Percentiles rank a stretch among this genome's conserved stretches.
These are phyloP conservation scores for Spea bombifrons DNA, from an alignment of 2,113 vertebrate genomes.

Conservation along the genomic window DNA sequence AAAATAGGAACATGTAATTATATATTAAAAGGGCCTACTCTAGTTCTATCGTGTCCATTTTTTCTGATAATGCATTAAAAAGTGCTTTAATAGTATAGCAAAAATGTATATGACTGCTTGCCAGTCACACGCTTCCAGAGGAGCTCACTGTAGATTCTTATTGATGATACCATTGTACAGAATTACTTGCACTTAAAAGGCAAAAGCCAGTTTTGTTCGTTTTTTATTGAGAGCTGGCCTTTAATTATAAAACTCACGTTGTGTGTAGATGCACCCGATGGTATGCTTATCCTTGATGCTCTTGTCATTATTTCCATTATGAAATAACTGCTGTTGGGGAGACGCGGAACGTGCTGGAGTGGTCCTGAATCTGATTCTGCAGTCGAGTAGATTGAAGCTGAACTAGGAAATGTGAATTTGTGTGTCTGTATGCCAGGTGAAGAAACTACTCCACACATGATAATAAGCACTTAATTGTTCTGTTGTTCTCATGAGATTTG, in stretches of 20 bases:
- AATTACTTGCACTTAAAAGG: slow-evolving; percentile 30
- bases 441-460: not conserved
- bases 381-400: slow-evolving; percentile 33
- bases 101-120: not conserved
- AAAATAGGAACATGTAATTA: too few relatives aligned
- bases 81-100: too few relatives aligned
- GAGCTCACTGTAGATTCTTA: not conserved
- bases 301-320: slow-evolving; percentile 6
- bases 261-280: slow-evolving; percentile 41
- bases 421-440: slow-evolving; percentile 46
- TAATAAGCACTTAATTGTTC: slow-evolving; percentile 37
- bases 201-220: slow-evolving; percentile 25
- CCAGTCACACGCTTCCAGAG: not conserved
- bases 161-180: slow-evolving; percentile 5
- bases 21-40: too few relatives aligned
- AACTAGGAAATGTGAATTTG: slow-evolving; percentile 26
- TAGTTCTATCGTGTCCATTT: too few relatives aligned
- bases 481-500: not conserved
- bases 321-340: slow-evolving; percentile 30
- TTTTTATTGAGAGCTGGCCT: slow-evolving; percentile 40
- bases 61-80: too few relatives aligned
- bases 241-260: slow-evolving; percentile 46
- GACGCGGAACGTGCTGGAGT: slow-evolving; percentile 9
- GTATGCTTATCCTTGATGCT: not conserved
- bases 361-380: not conserved